A percentile compares a stretch with the other conserved stretches of the same genome.
phyloP scores from a whole-genome alignment of 1,140 invertebrate genomes.

The Drosophila dunni region DNA sequence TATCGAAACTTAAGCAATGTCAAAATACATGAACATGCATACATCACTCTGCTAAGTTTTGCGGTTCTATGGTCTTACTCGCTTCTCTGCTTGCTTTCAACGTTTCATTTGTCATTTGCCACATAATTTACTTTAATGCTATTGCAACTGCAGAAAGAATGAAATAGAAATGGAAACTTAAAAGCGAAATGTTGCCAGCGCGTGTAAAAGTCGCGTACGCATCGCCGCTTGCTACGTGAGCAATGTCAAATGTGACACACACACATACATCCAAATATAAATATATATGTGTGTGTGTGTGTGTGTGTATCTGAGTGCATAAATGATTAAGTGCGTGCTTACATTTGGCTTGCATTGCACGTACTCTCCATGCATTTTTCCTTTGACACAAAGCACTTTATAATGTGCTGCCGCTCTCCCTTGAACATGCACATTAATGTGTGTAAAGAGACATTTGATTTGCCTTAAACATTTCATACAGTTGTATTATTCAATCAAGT shows the following conservation, averaged over 20 bases:
- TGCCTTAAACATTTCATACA: slow-evolving; percentile 34
- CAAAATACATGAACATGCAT: slow-evolving; percentile 21
- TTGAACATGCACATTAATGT: slow-evolving; percentile 1
- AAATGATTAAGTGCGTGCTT: slow-evolving; percentile 54
- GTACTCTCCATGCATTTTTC: slow-evolving; percentile 71
- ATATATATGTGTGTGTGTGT: not conserved
- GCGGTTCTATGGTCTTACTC: slow-evolving; percentile 16
- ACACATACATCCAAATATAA: slow-evolving; percentile 11
- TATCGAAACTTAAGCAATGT: slow-evolving; percentile 6
- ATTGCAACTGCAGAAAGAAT: slow-evolving; percentile 11
- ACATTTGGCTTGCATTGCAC: slow-evolving; percentile 60
- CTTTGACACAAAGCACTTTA: slow-evolving; percentile 78
- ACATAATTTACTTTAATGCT: slow-evolving; percentile 54
- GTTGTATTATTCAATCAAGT: slow-evolving; percentile 54
- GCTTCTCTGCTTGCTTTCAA: slow-evolving; percentile 31
- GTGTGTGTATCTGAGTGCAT: slow-evolving; percentile 46
- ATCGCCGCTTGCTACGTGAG: slow-evolving; percentile 48
- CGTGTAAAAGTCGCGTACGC: slow-evolving; percentile 68
- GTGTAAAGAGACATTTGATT: slow-evolving; percentile 46
- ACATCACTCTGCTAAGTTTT: slow-evolving; percentile 27
- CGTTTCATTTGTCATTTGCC: slow-evolving; percentile 52
- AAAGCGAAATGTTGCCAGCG: slow-evolving; percentile 51
- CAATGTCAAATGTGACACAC: slow-evolving; percentile 62
- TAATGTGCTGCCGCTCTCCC: slow-evolving; percentile 44
- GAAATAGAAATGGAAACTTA: slow-evolving; percentile 41